Percentiles rank a stretch among this genome's conserved stretches.
Conservation (phyloP, 2,113 vertebrate species). For the Amphiprion ocellaris region DNA sequence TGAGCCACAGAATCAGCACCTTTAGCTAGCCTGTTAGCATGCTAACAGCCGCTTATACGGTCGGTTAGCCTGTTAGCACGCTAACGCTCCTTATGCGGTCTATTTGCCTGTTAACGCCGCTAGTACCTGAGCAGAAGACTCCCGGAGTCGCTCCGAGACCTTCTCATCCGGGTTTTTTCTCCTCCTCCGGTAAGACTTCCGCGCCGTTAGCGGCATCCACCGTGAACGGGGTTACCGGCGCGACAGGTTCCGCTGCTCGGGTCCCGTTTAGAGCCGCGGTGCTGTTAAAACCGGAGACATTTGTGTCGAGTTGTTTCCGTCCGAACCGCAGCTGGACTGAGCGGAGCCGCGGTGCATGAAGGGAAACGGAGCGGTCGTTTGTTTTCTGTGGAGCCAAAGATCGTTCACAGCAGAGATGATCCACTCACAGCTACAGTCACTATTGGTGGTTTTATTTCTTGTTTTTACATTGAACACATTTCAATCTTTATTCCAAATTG, state of each 20-base stretch:
- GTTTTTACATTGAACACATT: too few relatives aligned
- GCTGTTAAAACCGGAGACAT: conserved; percentile 15
- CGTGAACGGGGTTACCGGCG: background rate
- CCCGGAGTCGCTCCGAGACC: conserved; percentile 28
- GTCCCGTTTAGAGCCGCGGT: background rate
- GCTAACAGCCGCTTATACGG: background rate
- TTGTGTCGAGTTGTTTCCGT: background rate
- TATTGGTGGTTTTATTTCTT: too few relatives aligned
- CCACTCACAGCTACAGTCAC: background rate
- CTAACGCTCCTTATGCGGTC: background rate
- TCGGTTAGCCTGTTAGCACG: conserved; percentile 38
- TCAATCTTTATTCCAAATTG: too few relatives aligned
- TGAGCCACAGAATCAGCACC: too few relatives aligned
- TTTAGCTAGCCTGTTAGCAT: conserved; percentile 31
- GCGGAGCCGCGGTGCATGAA: conserved; percentile 38
- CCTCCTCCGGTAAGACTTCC: conserved; percentile 36
- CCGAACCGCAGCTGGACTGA: conserved; percentile 2
- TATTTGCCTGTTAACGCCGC: background rate
- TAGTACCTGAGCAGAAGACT: conserved; percentile 57
- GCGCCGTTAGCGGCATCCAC: conserved; percentile 49
- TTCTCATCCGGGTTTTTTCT: conserved; percentile 58
- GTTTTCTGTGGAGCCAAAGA: background rate
- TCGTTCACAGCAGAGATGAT: background rate
- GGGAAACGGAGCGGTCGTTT: conserved; percentile 8
- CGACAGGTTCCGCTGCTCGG: background rate